phyloP scores from a whole-genome alignment of 2,113 vertebrate genomes.

The Tapirus terrestris region DNA sequence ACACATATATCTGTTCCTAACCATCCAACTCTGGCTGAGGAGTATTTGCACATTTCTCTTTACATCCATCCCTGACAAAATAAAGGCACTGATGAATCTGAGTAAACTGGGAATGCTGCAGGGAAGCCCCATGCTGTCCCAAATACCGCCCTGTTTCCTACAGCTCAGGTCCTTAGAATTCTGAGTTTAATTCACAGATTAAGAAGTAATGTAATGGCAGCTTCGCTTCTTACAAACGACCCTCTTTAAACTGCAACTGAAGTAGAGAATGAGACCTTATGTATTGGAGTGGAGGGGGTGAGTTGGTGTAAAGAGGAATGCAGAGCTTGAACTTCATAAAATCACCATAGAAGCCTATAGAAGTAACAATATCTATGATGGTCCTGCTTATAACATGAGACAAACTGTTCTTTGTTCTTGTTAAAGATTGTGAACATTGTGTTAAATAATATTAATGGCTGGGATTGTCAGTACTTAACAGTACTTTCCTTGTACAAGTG shows the following conservation, averaged over 20 bases:
- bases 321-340: slow-evolving; percentile 39
- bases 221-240: slow-evolving; percentile 54
- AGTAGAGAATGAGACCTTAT: neutral
- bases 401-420: slow-evolving; percentile 94
- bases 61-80: neutral
- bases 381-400: slow-evolving; percentile 81
- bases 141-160: too few species aligned
- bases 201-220: slow-evolving; percentile 37
- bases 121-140: neutral
- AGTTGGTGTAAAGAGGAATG: neutral
- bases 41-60: neutral
- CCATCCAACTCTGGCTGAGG: neutral
- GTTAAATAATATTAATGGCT: slow-evolving; percentile 99
- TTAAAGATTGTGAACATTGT: slow-evolving; percentile 93
- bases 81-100: neutral
- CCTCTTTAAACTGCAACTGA: slow-evolving; percentile 44
- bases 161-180: neutral
- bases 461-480: slow-evolving; percentile 95
- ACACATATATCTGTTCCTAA: neutral
- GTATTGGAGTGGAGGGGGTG: neutral
- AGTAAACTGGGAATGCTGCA: neutral
- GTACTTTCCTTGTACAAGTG: slow-evolving; percentile 94
- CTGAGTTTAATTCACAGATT: slow-evolving; percentile 4
- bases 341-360: slow-evolving; percentile 49
- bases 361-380: slow-evolving; percentile 36